Evolutionary conservation across 2,113 vertebrate genomes (phyloP), one percentile per base, ranked within the genome.

Genomic region (Plecotus auritus): DNA sequence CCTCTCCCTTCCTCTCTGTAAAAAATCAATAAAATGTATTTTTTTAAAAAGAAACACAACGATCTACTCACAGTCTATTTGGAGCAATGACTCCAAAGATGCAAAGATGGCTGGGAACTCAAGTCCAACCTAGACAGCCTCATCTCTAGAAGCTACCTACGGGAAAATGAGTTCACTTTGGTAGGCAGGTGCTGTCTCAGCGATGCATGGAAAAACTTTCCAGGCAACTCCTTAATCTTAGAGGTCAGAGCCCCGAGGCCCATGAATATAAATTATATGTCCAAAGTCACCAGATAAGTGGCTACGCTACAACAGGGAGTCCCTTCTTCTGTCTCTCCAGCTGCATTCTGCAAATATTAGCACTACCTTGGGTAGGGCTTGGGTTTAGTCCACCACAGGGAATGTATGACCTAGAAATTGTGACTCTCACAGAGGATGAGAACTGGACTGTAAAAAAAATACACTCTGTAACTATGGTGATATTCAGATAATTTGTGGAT

Each of bases 281-380:
- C 45, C 4, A 59, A 59, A 61, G 59, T 61, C 59, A 61, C 59
- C 59, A 61, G 11, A 23, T 26, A 7, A 67, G 7, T 54, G 18
- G 11, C 0, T 69, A 4, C 23, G 12, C n/a, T n/a, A 37, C 0
- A 45, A 6, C 0, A 49, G 4, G 12, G 42, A 18, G 2, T 10
- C 5, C 56, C 1, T 14, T 66, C 7, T 10, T 45, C 14, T 72
- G 18, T 88, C 22, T 1, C 9, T 69, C 40, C 13, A 1, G n/a
- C 17, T 28, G 26, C 22, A 9, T 66, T 45, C 7, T 69, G 8
- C 18, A 35, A 66, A 37, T 3, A 20, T 14, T 7, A 47, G 9
- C 12, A 2, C 8, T 8, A 23, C 18, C 11, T 1, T 30, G 7
- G 6, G 45, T 28, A 10, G 5, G 11, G 59, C 30, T 17, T 59